Conservation (phyloP, 2,113 vertebrate species). For the Myiopsitta monachus region DNA sequence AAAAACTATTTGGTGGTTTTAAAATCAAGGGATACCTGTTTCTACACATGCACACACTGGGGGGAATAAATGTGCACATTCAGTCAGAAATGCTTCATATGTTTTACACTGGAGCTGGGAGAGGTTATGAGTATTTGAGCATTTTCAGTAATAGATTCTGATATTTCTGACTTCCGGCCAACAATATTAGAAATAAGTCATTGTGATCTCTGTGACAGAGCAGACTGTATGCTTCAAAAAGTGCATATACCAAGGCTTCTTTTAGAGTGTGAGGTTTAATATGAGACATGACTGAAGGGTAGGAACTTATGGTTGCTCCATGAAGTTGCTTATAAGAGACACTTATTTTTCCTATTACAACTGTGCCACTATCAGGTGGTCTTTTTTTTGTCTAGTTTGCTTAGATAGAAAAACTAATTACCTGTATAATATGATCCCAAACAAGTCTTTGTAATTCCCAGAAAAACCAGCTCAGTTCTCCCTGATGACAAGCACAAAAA, state of each 20-base stretch:
- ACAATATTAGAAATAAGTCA: not conserved
- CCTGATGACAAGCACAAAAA: not conserved
- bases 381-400: not conserved
- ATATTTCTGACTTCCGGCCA: slow-evolving; percentile 2
- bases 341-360: not conserved
- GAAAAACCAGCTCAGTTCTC: not conserved
- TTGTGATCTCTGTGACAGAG: not conserved
- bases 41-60: not conserved
- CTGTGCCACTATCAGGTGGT: not conserved
- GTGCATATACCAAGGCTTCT: not conserved
- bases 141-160: not conserved
- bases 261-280: not conserved
- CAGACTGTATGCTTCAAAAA: not conserved
- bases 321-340: not conserved
- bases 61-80: not conserved
- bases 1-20: not conserved
- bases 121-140: not conserved
- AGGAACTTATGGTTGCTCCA: not conserved
- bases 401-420: not conserved
- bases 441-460: not conserved
- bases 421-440: not conserved
- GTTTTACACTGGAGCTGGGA: not conserved
- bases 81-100: not conserved
- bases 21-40: not conserved
- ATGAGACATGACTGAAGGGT: not conserved